Evolutionary conservation across 2,113 vertebrate species (phyloP).

Genomic region (Toxostoma redivivum): DNA sequence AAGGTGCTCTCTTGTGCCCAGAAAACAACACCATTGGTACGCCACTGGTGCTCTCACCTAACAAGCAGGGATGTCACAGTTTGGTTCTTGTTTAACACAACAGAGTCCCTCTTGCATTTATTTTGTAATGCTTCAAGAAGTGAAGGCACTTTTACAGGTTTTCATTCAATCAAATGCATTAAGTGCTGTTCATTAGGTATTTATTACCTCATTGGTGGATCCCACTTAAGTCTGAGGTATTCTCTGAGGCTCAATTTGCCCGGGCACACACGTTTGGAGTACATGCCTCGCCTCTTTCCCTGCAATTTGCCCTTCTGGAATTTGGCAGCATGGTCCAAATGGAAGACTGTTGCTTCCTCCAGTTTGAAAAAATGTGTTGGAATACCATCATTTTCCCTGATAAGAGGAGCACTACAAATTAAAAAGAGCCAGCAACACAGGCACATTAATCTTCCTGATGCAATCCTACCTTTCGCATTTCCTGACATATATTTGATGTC

Average conservation of each 20-base stretch:
- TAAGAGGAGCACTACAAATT: slow-evolving; percentile 25
- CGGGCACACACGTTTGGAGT: fast-evolving
- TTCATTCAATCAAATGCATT: background rate
- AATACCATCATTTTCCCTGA: background rate
- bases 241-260: background rate
- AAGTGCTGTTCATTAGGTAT: background rate
- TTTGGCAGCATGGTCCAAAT: background rate
- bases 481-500: background rate
- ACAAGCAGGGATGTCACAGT: too few species aligned
- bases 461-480: background rate
- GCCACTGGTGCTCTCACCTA: background rate
- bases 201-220: background rate
- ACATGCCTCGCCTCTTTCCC: background rate
- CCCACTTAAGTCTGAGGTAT: background rate
- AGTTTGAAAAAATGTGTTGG: background rate
- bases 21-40: background rate
- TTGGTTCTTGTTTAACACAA: background rate
- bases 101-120: background rate
- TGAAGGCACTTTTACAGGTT: background rate
- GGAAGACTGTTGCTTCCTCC: background rate
- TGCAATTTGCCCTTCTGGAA: background rate
- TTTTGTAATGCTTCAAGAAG: background rate
- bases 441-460: slow-evolving; percentile 17
- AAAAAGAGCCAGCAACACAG: background rate
- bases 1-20: background rate